Conservation (phyloP, 2,888 invertebrate species). For the Drosophila fulvimacula region DNA sequence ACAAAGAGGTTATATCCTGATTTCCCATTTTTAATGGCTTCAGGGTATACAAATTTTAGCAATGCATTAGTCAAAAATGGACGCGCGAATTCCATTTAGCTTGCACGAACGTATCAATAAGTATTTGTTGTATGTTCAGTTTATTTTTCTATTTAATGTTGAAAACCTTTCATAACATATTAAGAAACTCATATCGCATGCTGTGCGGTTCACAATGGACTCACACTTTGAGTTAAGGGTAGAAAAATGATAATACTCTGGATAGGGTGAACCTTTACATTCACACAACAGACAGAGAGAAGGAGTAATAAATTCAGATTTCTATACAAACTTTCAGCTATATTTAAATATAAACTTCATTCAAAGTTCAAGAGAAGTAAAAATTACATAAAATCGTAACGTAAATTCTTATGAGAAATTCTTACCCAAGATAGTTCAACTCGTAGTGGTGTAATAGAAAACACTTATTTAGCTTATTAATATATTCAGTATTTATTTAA, state of each 20-base stretch:
- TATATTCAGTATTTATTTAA: constrained; percentile 74
- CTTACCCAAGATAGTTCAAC: not conserved
- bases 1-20: too few species aligned
- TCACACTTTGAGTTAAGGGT: not conserved
- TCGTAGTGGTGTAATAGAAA: not conserved
- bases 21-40: too few species aligned
- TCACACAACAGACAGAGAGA: not conserved
- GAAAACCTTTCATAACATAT: constrained; percentile 37
- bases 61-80: not conserved
- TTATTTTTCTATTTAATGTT: constrained; percentile 20
- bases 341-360: not conserved
- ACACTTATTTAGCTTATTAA: constrained; percentile 54
- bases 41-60: too few species aligned
- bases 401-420: not conserved
- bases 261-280: not conserved
- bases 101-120: too few species aligned
- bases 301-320: not conserved
- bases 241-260: not conserved
- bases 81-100: too few species aligned
- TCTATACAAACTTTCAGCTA: not conserved
- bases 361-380: not conserved
- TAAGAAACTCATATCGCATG: constrained; percentile 37
- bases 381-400: not conserved
- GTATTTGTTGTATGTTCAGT: constrained; percentile 6
- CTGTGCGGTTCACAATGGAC: not conserved